Conservation (phyloP, 2,113 vertebrate species). For the Protobothrops mucrosquamatus region DNA sequence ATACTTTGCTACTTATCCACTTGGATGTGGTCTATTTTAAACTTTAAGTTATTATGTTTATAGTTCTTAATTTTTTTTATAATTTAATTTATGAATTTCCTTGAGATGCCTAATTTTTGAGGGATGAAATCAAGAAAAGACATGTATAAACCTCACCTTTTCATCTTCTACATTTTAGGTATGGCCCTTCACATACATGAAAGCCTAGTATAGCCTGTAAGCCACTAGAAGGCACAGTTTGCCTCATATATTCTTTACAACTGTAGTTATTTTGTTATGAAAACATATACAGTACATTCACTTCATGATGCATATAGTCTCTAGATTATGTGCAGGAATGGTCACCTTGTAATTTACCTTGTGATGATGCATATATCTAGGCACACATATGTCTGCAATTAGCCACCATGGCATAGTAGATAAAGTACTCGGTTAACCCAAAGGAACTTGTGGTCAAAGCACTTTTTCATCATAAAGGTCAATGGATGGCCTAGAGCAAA, state of each 20-base stretch:
- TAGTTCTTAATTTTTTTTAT: not conserved
- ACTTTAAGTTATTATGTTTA: not conserved
- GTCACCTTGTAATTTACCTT: not conserved
- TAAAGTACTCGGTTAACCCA: not conserved
- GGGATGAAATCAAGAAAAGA: not conserved
- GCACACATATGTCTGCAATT: not conserved
- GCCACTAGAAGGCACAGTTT: not conserved
- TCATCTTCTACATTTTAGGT: not conserved
- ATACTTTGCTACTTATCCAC: not conserved
- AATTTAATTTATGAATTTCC: not conserved
- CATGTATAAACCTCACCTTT: not conserved
- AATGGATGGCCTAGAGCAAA: not conserved
- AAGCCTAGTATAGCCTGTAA: not conserved
- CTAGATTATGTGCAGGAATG: not conserved
- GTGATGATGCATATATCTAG: not conserved
- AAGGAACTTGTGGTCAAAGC: not conserved
- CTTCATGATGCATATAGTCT: not conserved
- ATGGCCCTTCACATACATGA: not conserved
- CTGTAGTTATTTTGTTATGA: not conserved
- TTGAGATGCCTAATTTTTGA: not conserved
- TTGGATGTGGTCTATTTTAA: not conserved
- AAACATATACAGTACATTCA: not conserved
- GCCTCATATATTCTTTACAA: not conserved
- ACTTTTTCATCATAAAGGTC: not conserved
- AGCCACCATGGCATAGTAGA: not conserved